phyloP scores from a whole-genome alignment of 2,113 vertebrate species.

The Haemorhous mexicanus region DNA sequence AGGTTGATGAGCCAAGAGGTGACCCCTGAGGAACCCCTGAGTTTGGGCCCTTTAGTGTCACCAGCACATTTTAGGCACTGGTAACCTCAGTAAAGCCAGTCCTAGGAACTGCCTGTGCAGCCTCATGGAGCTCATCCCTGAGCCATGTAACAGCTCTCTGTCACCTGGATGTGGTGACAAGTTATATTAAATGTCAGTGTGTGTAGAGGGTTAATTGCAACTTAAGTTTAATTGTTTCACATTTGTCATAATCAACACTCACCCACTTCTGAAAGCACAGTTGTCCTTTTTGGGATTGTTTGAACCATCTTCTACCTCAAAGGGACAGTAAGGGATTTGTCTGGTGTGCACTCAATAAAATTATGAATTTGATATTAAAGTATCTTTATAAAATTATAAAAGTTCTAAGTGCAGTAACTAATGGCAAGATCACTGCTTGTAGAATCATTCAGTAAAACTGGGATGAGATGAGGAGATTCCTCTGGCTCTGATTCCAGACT shows the following conservation, averaged over 20 bases:
- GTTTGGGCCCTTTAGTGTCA: not conserved
- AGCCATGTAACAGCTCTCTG: no score
- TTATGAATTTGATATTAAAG: not conserved
- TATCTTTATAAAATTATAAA: not conserved
- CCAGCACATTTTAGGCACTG: accelerated
- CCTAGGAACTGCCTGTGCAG: not conserved
- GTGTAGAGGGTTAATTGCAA: not conserved
- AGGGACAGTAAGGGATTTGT: not conserved
- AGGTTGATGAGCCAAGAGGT: not conserved
- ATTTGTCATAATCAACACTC: accelerated
- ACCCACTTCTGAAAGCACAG: not conserved
- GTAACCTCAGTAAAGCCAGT: not conserved
- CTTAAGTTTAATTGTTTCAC: not conserved
- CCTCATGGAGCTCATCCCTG: not conserved
- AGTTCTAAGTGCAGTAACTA: accelerated
- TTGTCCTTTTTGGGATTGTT: not conserved
- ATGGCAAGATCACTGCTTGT: no score
- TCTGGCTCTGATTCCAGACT: not conserved
- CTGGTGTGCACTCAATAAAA: not conserved
- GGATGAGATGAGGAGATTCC: not conserved
- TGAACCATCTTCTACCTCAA: not conserved
- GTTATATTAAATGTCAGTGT: not conserved
- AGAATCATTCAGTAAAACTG: not conserved
- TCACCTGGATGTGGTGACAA: not conserved
- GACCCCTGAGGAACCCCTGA: not conserved